phyloP scores from a whole-genome alignment of 2,797 vertebrate species.

The Ataeniobius toweri region DNA sequence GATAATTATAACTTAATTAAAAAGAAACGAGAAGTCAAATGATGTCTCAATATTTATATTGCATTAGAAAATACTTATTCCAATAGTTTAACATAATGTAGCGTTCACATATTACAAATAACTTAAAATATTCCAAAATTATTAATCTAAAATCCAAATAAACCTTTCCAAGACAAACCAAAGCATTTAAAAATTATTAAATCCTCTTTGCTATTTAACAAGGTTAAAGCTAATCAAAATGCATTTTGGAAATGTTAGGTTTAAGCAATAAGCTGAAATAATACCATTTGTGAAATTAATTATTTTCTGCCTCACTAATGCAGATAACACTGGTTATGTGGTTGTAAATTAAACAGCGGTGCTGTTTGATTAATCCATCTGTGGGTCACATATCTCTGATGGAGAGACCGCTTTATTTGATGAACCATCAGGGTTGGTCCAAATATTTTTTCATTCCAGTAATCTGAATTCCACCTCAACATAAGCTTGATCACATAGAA shows the following conservation, averaged over 20 bases:
- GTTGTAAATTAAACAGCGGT: conserved; percentile 4
- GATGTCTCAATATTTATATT: background rate
- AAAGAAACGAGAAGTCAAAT: background rate
- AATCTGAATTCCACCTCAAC: conserved; percentile 26
- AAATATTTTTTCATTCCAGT: conserved; percentile 25
- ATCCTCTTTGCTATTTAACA: background rate
- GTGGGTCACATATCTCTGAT: conserved; percentile 42
- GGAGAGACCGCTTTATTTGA: conserved; percentile 47
- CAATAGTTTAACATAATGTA: too few relatives aligned
- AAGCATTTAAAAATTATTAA: background rate
- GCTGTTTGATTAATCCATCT: conserved; percentile 59
- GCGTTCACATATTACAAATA: too few relatives aligned
- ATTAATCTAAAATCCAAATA: background rate
- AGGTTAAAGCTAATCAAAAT: background rate
- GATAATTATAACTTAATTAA: background rate
- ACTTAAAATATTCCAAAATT: too few relatives aligned
- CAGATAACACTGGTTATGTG: background rate
- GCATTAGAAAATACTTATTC: background rate
- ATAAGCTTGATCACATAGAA: background rate
- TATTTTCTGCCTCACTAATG: background rate
- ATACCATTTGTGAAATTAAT: background rate
- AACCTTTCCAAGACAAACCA: background rate
- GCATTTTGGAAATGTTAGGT: background rate
- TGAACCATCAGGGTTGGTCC: conserved; percentile 30
- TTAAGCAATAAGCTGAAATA: background rate